Evolutionary conservation across 2,888 invertebrate species (phyloP), one percentile per base, ranked within the genome.

Genomic region (Dolichomitus sp.): DNA sequence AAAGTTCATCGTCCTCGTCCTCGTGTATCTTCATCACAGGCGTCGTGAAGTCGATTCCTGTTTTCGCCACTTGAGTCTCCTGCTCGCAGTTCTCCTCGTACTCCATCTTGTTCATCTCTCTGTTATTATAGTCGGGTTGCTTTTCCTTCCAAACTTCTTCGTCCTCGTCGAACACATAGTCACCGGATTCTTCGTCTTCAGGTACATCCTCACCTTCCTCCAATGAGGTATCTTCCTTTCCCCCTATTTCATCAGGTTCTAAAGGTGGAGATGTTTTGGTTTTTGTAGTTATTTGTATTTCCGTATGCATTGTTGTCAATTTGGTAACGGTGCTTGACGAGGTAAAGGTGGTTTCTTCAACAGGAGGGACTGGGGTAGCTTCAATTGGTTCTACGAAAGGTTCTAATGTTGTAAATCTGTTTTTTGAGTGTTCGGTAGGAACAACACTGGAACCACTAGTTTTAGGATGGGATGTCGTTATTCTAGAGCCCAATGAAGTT

Each of bases 101-200:
- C 17, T 48, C 76, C n/a, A 50, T 57, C 4, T 74, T 54, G 9
- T 80, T 19, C 9, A 45, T 45, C 12, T 27, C 33, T 11, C 30
- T 17, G 19, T 81, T 74, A 33, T 59, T 19, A 30, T 70, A 68
- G 12, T 80, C 65, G 1, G 81, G 66, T 42, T 40, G 73, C 83
- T 86, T 54, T 59, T 74, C 69, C 73, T 86, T 87, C 87, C 85
- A 86, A 11, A 87, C 81, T 72, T 87, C 86, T 61, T 86, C 83
- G 2, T 87, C 83, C 23, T 84, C 40, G 37, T 88, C 86, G 72
- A 81, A 86, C 1, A 78, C 61, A 27, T 83, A 87, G 7, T 72
- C 52, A 14, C 9, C 78, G 4, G 68, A 40, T 30, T 82, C 23
- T 37, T 65, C 50, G 2, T 75, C 74, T 3, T 80, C 69, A 59